Evolutionary conservation across 23 tunicate species (phyloP).

Genomic region (Oikopleura albicans): DNA sequence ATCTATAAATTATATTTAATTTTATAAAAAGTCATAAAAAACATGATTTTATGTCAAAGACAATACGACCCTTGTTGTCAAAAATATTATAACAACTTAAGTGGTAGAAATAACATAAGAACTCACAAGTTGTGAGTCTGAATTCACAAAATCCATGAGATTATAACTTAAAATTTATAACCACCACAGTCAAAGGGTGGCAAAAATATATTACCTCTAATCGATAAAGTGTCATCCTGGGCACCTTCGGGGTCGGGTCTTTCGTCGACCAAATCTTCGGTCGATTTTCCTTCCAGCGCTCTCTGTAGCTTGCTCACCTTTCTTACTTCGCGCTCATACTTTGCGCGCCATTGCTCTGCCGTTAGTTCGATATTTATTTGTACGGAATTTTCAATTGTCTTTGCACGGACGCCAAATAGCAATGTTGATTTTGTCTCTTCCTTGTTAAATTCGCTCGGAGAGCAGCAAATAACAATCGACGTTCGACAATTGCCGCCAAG

Average conservation of each 20-base stretch:
- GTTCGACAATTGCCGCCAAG: slow-evolving; percentile 16
- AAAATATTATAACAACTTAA: too few relatives aligned
- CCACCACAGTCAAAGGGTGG: too few relatives aligned
- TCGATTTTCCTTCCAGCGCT: neutral
- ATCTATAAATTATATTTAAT: too few relatives aligned
- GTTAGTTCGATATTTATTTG: neutral
- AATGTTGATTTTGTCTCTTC: neutral
- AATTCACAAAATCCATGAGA: too few relatives aligned
- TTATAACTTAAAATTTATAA: too few relatives aligned
- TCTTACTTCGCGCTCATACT: neutral
- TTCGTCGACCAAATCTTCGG: neutral
- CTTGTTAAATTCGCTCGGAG: neutral
- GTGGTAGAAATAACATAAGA: too few relatives aligned
- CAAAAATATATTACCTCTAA: neutral
- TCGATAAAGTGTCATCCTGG: neutral
- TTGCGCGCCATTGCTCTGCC: slow-evolving; percentile 10
- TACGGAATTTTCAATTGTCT: slow-evolving; percentile 8
- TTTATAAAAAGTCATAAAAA: too few relatives aligned
- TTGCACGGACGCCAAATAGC: neutral
- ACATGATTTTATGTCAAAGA: too few relatives aligned
- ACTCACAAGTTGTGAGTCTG: too few relatives aligned
- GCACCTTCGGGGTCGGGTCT: neutral
- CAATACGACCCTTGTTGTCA: too few relatives aligned
- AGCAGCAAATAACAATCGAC: neutral
- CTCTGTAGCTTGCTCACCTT: neutral